A percentile compares a stretch with the other conserved stretches of the same genome.
Evolutionary conservation across 2,113 vertebrate species (phyloP).

Genomic region (Solea solea): DNA sequence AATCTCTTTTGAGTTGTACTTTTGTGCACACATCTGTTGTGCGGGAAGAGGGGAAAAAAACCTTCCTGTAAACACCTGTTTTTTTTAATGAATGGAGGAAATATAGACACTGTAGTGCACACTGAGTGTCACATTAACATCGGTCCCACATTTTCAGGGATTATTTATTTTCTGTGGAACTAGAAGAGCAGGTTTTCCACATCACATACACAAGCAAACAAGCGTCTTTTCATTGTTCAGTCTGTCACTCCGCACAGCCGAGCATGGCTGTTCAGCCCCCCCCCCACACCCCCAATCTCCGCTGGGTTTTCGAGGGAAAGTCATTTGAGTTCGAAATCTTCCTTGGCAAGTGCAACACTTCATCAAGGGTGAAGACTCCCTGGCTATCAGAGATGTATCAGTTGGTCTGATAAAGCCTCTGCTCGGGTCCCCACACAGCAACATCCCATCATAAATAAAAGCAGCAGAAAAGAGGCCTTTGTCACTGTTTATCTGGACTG

Average conservation of each 20-base stretch:
- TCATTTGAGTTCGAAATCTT: slow-evolving; percentile 96
- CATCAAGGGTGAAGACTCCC: slow-evolving; percentile 96
- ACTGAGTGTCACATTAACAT: slow-evolving; percentile 79
- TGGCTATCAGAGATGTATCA: slow-evolving; percentile 97
- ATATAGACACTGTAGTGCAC: not conserved
- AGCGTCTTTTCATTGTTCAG: slow-evolving; percentile 84
- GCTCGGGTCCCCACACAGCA: slow-evolving; percentile 90
- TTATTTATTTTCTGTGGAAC: slow-evolving; percentile 80
- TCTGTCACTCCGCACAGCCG: slow-evolving; percentile 86
- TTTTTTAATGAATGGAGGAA: not conserved
- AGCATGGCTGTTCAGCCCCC: slow-evolving; percentile 82
- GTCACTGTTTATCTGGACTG: slow-evolving; percentile 98
- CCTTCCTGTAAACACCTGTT: not conserved
- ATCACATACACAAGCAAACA: slow-evolving; percentile 14
- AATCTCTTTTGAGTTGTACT: not conserved
- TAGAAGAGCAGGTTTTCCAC: slow-evolving; percentile 10
- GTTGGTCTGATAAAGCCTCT: slow-evolving; percentile 95
- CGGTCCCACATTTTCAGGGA: slow-evolving; percentile 80
- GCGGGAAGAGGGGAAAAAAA: not conserved
- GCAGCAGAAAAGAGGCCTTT: slow-evolving; percentile 94
- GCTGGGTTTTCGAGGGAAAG: slow-evolving; percentile 78
- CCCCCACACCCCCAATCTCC: no score
- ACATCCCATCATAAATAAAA: slow-evolving; percentile 99
- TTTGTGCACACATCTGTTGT: not conserved
- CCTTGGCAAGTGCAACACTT: slow-evolving; percentile 93